Evolutionary conservation across 2,888 invertebrate genomes (phyloP), one percentile per base, ranked within the genome.

Genomic region (Biston betularia): DNA sequence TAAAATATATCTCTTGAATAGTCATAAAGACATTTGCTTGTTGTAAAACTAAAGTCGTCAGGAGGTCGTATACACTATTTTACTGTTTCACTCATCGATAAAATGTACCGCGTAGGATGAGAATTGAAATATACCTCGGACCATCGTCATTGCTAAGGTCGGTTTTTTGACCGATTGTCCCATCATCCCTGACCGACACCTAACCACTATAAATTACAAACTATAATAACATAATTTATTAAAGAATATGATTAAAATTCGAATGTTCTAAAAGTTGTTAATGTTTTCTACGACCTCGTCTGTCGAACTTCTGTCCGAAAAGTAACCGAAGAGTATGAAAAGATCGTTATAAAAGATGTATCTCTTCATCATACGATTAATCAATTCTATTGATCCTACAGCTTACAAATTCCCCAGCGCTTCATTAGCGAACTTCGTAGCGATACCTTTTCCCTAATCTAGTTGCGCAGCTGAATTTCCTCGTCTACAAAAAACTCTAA

Each of bases 401-500:
- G 24, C 24, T 4, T 44, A 9, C 15, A 6, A n/a, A 54, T 14
- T 14, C 38, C 24, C 35, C 10, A 45, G 6, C 34, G 52, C 11
- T 46, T 59, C 46, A 53, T 54, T 65, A 58, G n/a, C n/a, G 58
- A 38, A n/a, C 38, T 46, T 12, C 58, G 35, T 60, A 60, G 53
- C 53, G 53, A 64, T 52, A 53, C 14, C 33, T 40, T 15, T 38
- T 14, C 63, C 45, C 35, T 58, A 40, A 49, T 59, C 42, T 55
- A 59, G 33, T 55, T 48, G 15, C 52, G 33, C 34, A 15, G 61
- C 11, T 11, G 14, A 64, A 62, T 56, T 52, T 62, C 40, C 15
- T 53, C 57, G 60, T 40, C 12, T 38, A 58, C 57, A 53, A 53
- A 68, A 64, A 50, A 61, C 4, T 10, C 24, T 58, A 53, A 65